Conservation (phyloP, 2,888 invertebrate genomes). For the Plebejus melissa region DNA sequence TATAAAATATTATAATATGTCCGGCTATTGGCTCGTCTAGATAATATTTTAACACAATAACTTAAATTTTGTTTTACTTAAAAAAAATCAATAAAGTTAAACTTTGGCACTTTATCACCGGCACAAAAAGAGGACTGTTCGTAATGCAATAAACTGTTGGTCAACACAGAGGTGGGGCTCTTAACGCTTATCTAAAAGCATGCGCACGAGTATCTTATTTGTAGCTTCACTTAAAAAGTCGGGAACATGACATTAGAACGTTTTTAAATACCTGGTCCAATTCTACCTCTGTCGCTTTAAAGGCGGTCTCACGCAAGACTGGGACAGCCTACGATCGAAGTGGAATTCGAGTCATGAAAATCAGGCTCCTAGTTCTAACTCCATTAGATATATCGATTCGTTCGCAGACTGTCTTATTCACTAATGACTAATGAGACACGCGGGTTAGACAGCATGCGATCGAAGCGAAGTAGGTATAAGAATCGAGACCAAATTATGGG, state of each 20-base stretch:
- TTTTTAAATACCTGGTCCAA: conserved; percentile 29
- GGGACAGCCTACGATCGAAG: not conserved
- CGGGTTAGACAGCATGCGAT: not conserved
- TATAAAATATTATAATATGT: no score
- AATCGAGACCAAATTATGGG: not conserved
- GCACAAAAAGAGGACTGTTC: conserved; percentile 13
- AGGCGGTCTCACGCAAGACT: not conserved
- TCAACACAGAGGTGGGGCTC: conserved; percentile 44
- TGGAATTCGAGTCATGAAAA: not conserved
- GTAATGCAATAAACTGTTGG: conserved; percentile 34
- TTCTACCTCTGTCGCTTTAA: not conserved
- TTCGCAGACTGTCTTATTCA: no score
- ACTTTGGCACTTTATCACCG: not conserved
- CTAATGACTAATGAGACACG: no score
- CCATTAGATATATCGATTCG: no score
- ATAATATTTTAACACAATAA: no score
- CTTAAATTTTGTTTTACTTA: no score
- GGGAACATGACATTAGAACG: conserved; percentile 50
- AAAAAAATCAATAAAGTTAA: no score
- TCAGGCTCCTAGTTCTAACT: no score
- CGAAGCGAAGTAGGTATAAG: not conserved
- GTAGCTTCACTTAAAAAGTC: conserved; percentile 46
- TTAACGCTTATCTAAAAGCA: conserved; percentile 57
- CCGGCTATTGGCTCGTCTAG: no score
- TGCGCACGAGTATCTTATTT: conserved; percentile 48